These are phyloP conservation scores for Hycleus phaleratus DNA, from an alignment of 1,140 invertebrate genomes.

Conservation along the genomic window DNA sequence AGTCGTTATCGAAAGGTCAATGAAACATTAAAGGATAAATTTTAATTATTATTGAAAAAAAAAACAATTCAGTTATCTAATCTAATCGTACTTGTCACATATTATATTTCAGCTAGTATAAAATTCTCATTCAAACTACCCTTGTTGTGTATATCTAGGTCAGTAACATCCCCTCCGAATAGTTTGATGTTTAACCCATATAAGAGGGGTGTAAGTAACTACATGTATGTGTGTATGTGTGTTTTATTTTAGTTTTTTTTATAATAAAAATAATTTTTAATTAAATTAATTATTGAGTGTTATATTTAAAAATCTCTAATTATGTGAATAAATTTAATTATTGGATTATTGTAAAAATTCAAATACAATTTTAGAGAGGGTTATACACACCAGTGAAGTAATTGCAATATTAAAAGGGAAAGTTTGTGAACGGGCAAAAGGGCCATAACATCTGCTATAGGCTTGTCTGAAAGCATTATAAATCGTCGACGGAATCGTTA, in stretches of 20 bases:
- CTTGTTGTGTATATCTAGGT: constrained; percentile 21
- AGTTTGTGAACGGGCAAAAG: background rate
- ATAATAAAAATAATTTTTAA: too few species aligned
- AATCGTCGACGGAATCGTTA: background rate
- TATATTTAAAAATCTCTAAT: too few species aligned
- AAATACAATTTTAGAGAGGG: background rate
- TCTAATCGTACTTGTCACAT: background rate
- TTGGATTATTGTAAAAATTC: background rate
- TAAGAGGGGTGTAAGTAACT: constrained; percentile 1
- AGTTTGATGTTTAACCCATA: constrained; percentile 10
- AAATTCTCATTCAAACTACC: constrained; percentile 1
- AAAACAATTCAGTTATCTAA: too few species aligned
- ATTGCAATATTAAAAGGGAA: constrained; percentile 1
- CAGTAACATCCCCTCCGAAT: constrained; percentile 24
- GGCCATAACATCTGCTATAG: constrained; percentile 2
- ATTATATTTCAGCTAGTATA: background rate
- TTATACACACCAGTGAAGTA: background rate
- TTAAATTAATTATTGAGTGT: too few species aligned
- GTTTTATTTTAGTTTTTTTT: background rate
- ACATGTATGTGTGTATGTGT: background rate
- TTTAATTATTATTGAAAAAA: too few species aligned
- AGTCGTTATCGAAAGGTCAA: too few species aligned
- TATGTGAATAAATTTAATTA: too few species aligned
- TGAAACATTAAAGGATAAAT: too few species aligned
- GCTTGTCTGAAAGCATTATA: constrained; percentile 1